phyloP scores from a whole-genome alignment of 2,888 invertebrate species.

The Teleiodes luculella region DNA sequence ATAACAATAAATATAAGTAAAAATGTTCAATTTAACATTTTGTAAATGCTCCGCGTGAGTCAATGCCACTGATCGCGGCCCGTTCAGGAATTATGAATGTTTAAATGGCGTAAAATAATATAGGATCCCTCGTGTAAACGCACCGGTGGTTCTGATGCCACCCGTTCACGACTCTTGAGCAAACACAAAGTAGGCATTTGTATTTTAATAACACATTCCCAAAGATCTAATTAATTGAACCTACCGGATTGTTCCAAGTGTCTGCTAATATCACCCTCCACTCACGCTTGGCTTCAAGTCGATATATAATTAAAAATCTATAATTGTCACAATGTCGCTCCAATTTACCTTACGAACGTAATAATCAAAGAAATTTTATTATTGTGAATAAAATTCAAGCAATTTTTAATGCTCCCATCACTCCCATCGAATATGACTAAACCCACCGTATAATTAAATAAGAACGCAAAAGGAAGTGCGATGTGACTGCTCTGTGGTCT shows the following conservation, averaged over 20 bases:
- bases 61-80: background rate
- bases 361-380: conserved; percentile 39
- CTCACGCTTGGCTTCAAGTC: conserved; percentile 55
- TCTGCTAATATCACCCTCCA: conserved; percentile 44
- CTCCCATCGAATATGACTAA: conserved; percentile 19
- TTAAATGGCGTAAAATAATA: conserved; percentile 54
- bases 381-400: background rate
- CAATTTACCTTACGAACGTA: conserved; percentile 41
- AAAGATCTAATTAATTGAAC: conserved; percentile 43
- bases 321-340: conserved; percentile 44
- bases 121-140: conserved; percentile 41
- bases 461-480: conserved; percentile 18
- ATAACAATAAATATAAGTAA: background rate
- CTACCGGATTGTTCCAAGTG: conserved; percentile 36
- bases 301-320: conserved; percentile 43
- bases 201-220: conserved; percentile 52
- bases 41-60: background rate
- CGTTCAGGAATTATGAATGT: conserved; percentile 16
- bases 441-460: conserved; percentile 21
- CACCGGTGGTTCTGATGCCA: conserved; percentile 57
- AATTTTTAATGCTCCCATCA: conserved; percentile 24
- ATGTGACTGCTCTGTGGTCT: conserved; percentile 18
- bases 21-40: background rate
- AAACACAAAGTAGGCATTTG: conserved; percentile 66
- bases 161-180: conserved; percentile 65